Evolutionary conservation across 2,797 vertebrate genomes (phyloP).

Genomic region (Dicrostonyx torquatus): DNA sequence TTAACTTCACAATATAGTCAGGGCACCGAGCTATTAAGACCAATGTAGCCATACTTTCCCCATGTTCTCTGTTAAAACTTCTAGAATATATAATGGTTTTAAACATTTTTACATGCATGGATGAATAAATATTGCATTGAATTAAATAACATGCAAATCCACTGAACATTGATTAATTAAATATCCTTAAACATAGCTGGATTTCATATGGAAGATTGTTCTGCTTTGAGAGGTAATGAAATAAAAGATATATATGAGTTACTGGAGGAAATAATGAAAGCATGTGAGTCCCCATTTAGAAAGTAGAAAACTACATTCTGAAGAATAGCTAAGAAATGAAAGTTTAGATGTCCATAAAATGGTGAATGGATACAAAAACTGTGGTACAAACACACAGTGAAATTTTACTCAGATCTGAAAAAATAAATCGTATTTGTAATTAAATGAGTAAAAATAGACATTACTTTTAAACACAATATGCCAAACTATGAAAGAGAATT

Average conservation of each 20-base stretch:
- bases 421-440: no score
- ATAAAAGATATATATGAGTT: background rate
- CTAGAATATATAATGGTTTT: background rate
- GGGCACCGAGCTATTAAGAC: background rate
- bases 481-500: background rate
- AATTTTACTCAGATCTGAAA: background rate
- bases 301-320: background rate
- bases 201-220: background rate
- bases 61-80: background rate
- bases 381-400: background rate
- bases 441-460: background rate
- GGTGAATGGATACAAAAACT: background rate
- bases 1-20: background rate
- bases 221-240: background rate
- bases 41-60: background rate
- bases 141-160: background rate
- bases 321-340: background rate
- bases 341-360: background rate
- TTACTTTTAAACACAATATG: background rate
- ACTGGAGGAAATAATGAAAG: background rate
- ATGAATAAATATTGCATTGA: background rate
- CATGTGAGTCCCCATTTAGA: no score
- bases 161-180: background rate
- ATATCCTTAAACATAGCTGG: background rate
- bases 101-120: constrained; percentile 5